Conservation (phyloP, 1,140 invertebrate species). For the Spodoptera litura region DNA sequence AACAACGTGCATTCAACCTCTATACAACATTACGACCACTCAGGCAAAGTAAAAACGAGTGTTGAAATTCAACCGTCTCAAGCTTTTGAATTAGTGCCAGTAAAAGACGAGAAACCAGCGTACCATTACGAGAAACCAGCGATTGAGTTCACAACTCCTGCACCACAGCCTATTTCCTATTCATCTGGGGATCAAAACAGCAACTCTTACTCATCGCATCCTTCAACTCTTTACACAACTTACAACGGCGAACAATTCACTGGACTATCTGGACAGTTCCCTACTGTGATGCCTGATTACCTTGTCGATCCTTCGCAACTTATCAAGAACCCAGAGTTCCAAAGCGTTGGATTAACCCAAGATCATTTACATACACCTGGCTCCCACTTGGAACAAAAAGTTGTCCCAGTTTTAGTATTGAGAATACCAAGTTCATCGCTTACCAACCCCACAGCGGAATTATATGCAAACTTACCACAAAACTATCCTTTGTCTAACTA, state of each 20-base stretch:
- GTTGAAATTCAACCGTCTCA: slow-evolving; percentile 84
- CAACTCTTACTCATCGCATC: slow-evolving; percentile 48
- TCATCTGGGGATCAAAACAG: slow-evolving; percentile 51
- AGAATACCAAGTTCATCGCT: slow-evolving; percentile 87
- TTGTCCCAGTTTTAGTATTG: slow-evolving; percentile 86
- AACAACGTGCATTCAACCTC: slow-evolving; percentile 48
- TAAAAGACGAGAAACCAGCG: slow-evolving; percentile 71
- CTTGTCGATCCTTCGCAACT: slow-evolving; percentile 80
- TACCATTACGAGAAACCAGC: slow-evolving; percentile 71
- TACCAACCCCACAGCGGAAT: slow-evolving; percentile 81
- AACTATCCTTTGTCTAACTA: slow-evolving; percentile 84
- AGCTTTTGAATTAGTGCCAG: slow-evolving; percentile 81
- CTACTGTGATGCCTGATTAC: slow-evolving; percentile 82
- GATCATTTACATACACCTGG: slow-evolving; percentile 75
- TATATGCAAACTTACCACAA: slow-evolving; percentile 86
- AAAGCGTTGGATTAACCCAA: slow-evolving; percentile 73
- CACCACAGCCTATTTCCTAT: slow-evolving; percentile 52
- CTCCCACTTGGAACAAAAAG: slow-evolving; percentile 71
- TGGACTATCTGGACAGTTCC: slow-evolving; percentile 80
- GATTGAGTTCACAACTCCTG: slow-evolving; percentile 67
- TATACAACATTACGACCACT: slow-evolving; percentile 49
- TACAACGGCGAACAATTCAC: slow-evolving; percentile 82
- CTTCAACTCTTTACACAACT: slow-evolving; percentile 81
- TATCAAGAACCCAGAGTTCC: slow-evolving; percentile 79
- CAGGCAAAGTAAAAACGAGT: slow-evolving; percentile 58